Base-by-base conservation (phyloP, 2,113 vertebrate genomes). In the Psophia crepitans region DNA sequence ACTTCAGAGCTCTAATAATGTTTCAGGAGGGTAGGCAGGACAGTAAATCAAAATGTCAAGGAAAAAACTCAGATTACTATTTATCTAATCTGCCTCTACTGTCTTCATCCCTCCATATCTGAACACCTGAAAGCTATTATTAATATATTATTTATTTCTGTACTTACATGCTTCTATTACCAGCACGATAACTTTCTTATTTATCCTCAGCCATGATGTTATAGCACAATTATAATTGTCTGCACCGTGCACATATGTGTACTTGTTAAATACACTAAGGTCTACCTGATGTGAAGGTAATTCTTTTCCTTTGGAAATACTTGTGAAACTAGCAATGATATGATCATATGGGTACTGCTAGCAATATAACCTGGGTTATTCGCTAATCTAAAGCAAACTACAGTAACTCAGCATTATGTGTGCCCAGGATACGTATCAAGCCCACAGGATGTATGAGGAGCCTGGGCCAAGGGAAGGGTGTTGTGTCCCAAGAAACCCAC, bases 101-200 rank as follows among this genome's bases (percentile, higher is more conserved):
- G 39, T 79, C 84, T 89, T 76, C 58, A 54, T 54, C 30, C 30
- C 49, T 92, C 54, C 32, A 7, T 87, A 81, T 81, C 56, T 44
- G 73, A 88, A 66, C 41, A 75, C 21, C 53, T 79, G 65, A 86
- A 89, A 70, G 68, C 75, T 84, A 46, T 95, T 96, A 91, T 84
- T 89, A 91, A 83, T 91, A 26, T 24, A 11, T 33, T 82, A 20
- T 80, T 94, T 94, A 74, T 89, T 91, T 35, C 53, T 79, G 30
- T 84, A 15, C 53, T 71, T 92, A 33, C 68, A 46, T 69, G 49
- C 69, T 76, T 82, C 44, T 77, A 12, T 90, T 87, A 48, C n/a
- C 32, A 27, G 84, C 63, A 51, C 1, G 2, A 30, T 74, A 63
- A 73, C 49, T 84, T 88, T 69, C 60, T 81, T 43, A 77, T 80